A percentile compares a stretch with the other conserved stretches of the same genome.
These are phyloP conservation scores for Cephus pygmeus DNA, from an alignment of 2,888 invertebrate species.

Conservation along the genomic window DNA sequence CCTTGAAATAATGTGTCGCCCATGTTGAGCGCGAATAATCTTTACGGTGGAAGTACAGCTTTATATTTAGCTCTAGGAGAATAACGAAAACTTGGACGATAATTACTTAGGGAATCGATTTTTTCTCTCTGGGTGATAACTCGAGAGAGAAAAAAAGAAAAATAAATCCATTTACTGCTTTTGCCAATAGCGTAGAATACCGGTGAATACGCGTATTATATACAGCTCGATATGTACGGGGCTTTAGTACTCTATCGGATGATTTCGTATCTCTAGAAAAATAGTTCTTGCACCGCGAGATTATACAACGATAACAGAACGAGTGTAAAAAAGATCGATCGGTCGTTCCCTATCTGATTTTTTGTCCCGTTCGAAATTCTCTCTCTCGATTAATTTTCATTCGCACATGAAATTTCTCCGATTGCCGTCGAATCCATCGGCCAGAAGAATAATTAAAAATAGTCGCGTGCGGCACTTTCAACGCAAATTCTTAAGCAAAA, in stretches of 20 bases:
- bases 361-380: not conserved
- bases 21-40: not conserved
- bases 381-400: not conserved
- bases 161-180: not conserved
- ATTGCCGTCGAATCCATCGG: not conserved
- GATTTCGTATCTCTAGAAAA: not conserved
- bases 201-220: not conserved
- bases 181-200: not conserved
- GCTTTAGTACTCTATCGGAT: not conserved
- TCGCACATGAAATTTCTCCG: not conserved
- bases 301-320: not conserved
- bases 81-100: not conserved
- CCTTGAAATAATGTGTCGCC: not conserved
- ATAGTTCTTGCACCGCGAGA: not conserved
- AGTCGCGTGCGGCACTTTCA: not conserved
- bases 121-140: not conserved
- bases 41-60: not conserved
- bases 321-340: not conserved
- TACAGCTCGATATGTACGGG: not conserved
- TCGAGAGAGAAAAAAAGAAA: not conserved
- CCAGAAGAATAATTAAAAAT: not conserved
- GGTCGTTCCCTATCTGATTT: not conserved
- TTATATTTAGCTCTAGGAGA: not conserved
- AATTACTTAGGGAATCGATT: not conserved
- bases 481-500: not conserved